A percentile compares a stretch with the other conserved stretches of the same genome.
Conservation (phyloP, 2,113 vertebrate genomes). For the Chaetodon trifascialis region DNA sequence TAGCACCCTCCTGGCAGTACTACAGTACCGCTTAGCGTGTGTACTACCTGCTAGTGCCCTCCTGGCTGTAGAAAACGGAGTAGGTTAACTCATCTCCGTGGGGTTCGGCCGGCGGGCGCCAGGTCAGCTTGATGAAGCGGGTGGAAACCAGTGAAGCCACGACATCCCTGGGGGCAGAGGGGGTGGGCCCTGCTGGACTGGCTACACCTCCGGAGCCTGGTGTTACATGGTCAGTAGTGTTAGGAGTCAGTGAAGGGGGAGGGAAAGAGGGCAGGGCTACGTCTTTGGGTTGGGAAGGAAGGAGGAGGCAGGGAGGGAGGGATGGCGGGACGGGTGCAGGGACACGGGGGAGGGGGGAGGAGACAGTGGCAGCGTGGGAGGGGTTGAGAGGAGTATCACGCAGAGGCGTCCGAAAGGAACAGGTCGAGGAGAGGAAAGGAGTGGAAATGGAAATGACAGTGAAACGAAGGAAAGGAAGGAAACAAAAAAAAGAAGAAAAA, state of each 20-base stretch:
- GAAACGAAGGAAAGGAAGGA: slow-evolving; percentile 80
- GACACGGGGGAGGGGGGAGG: slow-evolving; percentile 21
- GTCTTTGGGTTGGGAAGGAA: slow-evolving; percentile 85
- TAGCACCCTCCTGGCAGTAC: slow-evolving; percentile 21
- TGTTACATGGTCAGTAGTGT: slow-evolving; percentile 99
- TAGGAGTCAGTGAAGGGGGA: slow-evolving; percentile 99
- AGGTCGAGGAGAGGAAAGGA: slow-evolving; percentile 60
- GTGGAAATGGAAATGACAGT: slow-evolving; percentile 80
- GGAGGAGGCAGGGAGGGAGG: slow-evolving; percentile 5
- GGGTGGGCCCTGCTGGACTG: slow-evolving; percentile 88
- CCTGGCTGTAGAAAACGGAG: slow-evolving; percentile 96
- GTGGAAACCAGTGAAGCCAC: slow-evolving; percentile 98
- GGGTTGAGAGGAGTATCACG: slow-evolving; percentile 62
- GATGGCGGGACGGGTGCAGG: slow-evolving; percentile 18
- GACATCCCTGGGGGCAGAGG: slow-evolving; percentile 94
- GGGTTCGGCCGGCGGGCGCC: slow-evolving; percentile 93
- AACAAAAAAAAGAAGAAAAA: slow-evolving; percentile 90
- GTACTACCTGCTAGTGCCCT: slow-evolving; percentile 90
- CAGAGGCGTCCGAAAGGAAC: slow-evolving; percentile 46
- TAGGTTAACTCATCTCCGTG: slow-evolving; percentile 96
- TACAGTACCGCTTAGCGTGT: neutral
- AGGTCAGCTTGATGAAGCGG: slow-evolving; percentile 98
- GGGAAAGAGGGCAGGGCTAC: slow-evolving; percentile 95
- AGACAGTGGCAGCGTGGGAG: slow-evolving; percentile 41
- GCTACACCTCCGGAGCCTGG: slow-evolving; percentile 89